Percentiles rank a stretch among this genome's conserved stretches.
phyloP scores from a whole-genome alignment of 2,797 vertebrate genomes.

The Euthynnus affinis region DNA sequence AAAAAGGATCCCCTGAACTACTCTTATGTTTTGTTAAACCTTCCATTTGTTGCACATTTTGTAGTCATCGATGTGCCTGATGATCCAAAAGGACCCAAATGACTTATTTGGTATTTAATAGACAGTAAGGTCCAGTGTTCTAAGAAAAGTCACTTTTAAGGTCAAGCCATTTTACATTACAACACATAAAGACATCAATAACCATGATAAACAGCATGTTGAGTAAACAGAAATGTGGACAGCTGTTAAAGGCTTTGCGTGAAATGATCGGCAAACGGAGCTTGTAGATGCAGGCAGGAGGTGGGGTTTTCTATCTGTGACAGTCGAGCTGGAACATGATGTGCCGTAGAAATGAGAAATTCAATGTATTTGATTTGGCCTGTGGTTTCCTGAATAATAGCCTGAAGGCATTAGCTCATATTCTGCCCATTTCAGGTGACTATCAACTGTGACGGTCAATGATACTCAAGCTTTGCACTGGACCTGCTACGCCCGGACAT shows the following conservation, averaged over 20 bases:
- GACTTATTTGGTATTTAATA: background rate
- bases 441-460: background rate
- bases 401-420: conserved; percentile 32
- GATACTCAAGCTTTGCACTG: conserved; percentile 1
- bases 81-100: conserved; percentile 1
- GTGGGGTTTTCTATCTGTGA: background rate
- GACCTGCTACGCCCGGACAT: background rate
- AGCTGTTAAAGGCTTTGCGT: background rate
- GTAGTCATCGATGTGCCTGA: background rate
- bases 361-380: conserved; percentile 47
- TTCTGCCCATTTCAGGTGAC: conserved; percentile 20
- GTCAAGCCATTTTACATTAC: background rate
- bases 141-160: background rate
- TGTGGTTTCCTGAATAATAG: conserved; percentile 41
- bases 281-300: background rate
- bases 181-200: background rate
- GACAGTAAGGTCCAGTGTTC: background rate
- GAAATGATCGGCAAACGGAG: background rate
- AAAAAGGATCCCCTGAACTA: background rate
- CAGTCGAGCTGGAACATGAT: conserved; percentile 5
- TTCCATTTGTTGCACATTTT: background rate
- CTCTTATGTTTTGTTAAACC: background rate
- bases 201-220: background rate
- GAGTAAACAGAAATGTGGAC: background rate
- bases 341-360: conserved; percentile 27